These are phyloP conservation scores for Lathamus discolor DNA, from an alignment of 2,113 vertebrate species.

Conservation along the genomic window DNA sequence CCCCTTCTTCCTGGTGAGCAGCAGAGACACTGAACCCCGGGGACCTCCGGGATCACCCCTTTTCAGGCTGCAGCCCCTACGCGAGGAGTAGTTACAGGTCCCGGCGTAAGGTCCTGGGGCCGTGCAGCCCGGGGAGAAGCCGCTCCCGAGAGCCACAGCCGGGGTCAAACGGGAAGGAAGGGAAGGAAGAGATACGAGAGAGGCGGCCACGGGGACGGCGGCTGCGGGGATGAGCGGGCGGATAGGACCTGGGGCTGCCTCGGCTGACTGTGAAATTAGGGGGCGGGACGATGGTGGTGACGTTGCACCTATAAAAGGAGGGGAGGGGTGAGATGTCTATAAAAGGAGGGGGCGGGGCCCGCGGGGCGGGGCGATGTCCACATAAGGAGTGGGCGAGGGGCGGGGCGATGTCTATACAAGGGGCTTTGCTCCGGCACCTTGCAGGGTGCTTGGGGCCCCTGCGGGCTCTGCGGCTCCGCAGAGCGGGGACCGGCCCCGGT, in stretches of 20 bases:
- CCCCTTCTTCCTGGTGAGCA: not conserved
- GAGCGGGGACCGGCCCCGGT: too few species aligned
- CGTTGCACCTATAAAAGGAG: not conserved
- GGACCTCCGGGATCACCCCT: rapidly evolving
- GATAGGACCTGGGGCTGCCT: too few species aligned
- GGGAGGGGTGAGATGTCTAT: not conserved
- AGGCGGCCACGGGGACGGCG: too few species aligned
- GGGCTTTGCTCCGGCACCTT: too few species aligned
- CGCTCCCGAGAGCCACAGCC: not conserved
- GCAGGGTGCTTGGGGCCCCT: too few species aligned
- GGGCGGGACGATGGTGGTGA: not conserved
- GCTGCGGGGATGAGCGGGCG: too few species aligned
- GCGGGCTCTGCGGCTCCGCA: too few species aligned
- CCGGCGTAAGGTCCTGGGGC: not conserved
- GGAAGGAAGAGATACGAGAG: too few species aligned
- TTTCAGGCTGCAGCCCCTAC: not conserved
- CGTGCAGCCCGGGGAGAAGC: not conserved
- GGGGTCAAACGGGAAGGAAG: not conserved
- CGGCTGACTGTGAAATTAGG: too few species aligned
- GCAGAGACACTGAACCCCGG: not conserved
- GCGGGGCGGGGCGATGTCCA: too few species aligned
- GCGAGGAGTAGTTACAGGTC: not conserved
- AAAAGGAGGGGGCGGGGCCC: not conserved
- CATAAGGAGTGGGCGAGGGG: not conserved
- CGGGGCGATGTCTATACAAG: not conserved